These are phyloP conservation scores for Ormyrus pomaceus DNA, from an alignment of 2,888 invertebrate genomes.

Conservation along the genomic window DNA sequence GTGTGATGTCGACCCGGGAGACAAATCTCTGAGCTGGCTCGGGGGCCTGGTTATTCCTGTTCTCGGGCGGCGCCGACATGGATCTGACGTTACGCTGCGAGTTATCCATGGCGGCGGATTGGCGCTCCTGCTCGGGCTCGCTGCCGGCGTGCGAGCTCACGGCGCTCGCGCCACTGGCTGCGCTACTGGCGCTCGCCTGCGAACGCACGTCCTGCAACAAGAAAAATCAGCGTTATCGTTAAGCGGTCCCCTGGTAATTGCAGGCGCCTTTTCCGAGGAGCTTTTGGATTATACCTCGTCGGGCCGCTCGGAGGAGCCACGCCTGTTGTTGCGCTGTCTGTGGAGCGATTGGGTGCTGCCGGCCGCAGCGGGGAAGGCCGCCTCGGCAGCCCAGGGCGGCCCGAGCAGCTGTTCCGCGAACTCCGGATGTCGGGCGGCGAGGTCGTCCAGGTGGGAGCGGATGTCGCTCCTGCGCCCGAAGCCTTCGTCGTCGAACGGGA, in stretches of 20 bases:
- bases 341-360: neutral
- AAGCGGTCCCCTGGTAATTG: too few species aligned
- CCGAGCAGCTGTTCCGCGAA: slow-evolving; percentile 82
- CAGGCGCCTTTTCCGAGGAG: neutral
- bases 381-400: slow-evolving; percentile 69
- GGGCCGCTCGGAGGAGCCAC: slow-evolving; percentile 59
- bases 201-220: slow-evolving; percentile 66
- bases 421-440: slow-evolving; percentile 85
- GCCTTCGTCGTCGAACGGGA: slow-evolving; percentile 81
- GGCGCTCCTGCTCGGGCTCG: slow-evolving; percentile 61
- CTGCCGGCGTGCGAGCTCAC: slow-evolving; percentile 70
- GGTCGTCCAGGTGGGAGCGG: slow-evolving; percentile 80
- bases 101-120: slow-evolving; percentile 73
- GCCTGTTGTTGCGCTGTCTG: slow-evolving; percentile 54
- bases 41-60: slow-evolving; percentile 63
- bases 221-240: too few species aligned
- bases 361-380: slow-evolving; percentile 65
- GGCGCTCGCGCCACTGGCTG: slow-evolving; percentile 69
- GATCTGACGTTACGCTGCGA: slow-evolving; percentile 81
- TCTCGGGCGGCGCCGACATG: slow-evolving; percentile 88
- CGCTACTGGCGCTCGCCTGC: slow-evolving; percentile 72
- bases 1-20: slow-evolving; percentile 70
- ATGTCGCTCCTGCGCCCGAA: slow-evolving; percentile 76
- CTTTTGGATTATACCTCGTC: slow-evolving; percentile 64
- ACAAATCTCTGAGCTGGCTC: slow-evolving; percentile 64